Evolutionary conservation across 2,113 vertebrate genomes (phyloP).

Genomic region (Scomber colias): DNA sequence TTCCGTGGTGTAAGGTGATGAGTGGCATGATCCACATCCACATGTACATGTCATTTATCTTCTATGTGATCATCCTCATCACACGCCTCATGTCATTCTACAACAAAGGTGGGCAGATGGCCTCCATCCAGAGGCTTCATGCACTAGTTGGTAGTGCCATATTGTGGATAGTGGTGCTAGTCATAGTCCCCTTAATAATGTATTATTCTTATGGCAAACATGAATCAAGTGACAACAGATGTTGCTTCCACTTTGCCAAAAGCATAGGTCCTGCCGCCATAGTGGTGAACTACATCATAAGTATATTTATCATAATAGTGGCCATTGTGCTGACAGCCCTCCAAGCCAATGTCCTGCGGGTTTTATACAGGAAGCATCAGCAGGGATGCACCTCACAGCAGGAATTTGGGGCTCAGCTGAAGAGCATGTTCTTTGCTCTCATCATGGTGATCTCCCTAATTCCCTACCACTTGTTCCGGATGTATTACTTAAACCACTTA

Average conservation of each 20-base stretch:
- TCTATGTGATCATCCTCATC: constrained; percentile 90
- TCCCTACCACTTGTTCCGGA: constrained; percentile 90
- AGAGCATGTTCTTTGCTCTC: constrained; percentile 89
- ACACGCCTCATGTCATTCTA: constrained; percentile 88
- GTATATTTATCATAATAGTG: constrained; percentile 66
- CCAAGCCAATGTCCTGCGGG: constrained; percentile 83
- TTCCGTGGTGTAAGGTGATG: constrained; percentile 83
- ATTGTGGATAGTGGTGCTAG: constrained; percentile 84
- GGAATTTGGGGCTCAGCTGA: constrained; percentile 91
- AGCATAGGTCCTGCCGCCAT: background rate
- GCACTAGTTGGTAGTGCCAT: constrained; percentile 80
- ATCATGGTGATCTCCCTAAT: constrained; percentile 90
- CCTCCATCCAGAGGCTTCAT: constrained; percentile 86
- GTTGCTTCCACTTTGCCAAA: constrained; percentile 88
- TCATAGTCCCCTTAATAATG: constrained; percentile 75
- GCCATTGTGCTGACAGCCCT: constrained; percentile 77
- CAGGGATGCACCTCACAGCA: constrained; percentile 83
- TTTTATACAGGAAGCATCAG: constrained; percentile 76
- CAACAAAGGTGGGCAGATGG: constrained; percentile 79
- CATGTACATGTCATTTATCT: constrained; percentile 92
- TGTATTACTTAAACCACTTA: constrained; percentile 76
- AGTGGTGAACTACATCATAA: constrained; percentile 85
- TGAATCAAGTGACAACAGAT: fast-evolving
- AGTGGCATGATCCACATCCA: constrained; percentile 93
- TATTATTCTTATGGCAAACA: constrained; percentile 78